phyloP scores from a whole-genome alignment of 2,113 vertebrate genomes.

The Heterotilapia buettikoferi region DNA sequence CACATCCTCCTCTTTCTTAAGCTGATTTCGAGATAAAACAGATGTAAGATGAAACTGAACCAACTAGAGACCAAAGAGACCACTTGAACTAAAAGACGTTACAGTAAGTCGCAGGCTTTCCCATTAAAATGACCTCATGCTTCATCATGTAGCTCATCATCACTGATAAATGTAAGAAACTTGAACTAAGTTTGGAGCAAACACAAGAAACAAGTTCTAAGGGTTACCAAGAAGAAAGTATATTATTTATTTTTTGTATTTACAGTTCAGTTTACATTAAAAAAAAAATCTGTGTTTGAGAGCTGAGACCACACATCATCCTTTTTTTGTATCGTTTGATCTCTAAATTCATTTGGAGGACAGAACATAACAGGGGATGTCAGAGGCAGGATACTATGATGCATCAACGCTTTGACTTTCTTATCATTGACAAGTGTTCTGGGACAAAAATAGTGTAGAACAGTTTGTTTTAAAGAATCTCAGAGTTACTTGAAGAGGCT shows the following conservation, averaged over 20 bases:
- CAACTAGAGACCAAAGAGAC: not conserved
- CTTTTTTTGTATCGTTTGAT: not conserved
- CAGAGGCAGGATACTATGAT: not conserved
- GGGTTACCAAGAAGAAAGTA: not conserved
- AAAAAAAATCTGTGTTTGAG: not conserved
- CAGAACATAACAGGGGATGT: not conserved
- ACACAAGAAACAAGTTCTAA: not conserved
- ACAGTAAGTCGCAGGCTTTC: fast-evolving
- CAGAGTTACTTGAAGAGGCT: not conserved
- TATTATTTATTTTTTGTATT: slow-evolving; percentile 36
- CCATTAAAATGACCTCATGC: not conserved
- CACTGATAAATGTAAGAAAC: not conserved
- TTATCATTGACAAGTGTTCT: not conserved
- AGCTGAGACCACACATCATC: not conserved
- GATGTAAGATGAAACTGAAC: not conserved
- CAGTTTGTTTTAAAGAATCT: not conserved
- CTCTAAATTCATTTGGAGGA: not conserved
- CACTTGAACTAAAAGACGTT: not conserved
- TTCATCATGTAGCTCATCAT: not conserved
- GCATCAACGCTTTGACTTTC: not conserved
- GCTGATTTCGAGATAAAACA: not conserved
- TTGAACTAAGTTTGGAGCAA: not conserved
- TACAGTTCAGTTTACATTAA: slow-evolving; percentile 24
- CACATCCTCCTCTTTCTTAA: not conserved
- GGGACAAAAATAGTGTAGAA: not conserved